Conservation (phyloP, 2,797 vertebrate species). For the Oceanodroma leucorhoa region DNA sequence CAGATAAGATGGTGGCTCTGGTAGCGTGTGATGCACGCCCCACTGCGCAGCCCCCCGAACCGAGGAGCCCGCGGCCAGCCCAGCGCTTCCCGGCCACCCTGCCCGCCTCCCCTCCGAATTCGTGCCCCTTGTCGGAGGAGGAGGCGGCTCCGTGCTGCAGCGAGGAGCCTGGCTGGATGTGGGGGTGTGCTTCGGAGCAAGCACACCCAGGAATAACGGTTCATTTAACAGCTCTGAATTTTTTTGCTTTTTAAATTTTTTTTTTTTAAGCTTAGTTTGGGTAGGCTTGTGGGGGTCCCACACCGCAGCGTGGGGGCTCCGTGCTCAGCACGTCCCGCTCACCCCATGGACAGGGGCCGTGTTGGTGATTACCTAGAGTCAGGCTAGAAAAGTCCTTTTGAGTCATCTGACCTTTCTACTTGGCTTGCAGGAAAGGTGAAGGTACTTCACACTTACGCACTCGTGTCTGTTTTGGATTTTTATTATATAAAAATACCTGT, state of each 20-base stretch:
- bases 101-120: neutral
- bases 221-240: neutral
- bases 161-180: neutral
- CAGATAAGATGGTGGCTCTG: slow-evolving; percentile 58
- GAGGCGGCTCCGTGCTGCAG: neutral
- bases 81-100: neutral
- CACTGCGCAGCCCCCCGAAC: neutral
- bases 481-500: slow-evolving; percentile 16
- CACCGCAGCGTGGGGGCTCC: accelerated
- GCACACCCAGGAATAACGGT: slow-evolving; percentile 37
- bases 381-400: slow-evolving; percentile 7
- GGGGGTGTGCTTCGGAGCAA: neutral
- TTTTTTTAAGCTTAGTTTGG: neutral
- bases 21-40: neutral
- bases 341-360: accelerated
- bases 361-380: neutral
- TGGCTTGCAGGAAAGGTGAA: slow-evolving; percentile 52
- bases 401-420: slow-evolving; percentile 56
- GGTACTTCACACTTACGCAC: slow-evolving; percentile 43
- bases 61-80: neutral
- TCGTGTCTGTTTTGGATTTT: slow-evolving; percentile 5
- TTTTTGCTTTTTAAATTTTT: neutral
- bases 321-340: accelerated
- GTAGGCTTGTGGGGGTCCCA: neutral
- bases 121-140: neutral